These are phyloP conservation scores for Enteromius trimaculatus DNA, from an alignment of 2,797 vertebrate species.

Conservation along the genomic window DNA sequence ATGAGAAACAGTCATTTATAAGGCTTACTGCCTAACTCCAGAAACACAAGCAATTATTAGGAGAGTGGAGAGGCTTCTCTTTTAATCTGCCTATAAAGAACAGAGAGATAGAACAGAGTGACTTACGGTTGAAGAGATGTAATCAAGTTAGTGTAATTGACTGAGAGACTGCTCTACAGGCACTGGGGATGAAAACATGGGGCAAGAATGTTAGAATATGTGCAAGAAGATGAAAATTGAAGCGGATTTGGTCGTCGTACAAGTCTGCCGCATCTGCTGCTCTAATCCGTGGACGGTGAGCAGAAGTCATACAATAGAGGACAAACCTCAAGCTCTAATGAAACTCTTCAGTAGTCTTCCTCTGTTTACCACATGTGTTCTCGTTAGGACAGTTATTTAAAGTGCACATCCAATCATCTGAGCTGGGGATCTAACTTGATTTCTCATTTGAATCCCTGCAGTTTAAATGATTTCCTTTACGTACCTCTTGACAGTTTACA, in stretches of 20 bases:
- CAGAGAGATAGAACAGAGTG: slow-evolving; percentile 14
- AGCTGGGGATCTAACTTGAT: background rate
- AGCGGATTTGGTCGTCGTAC: background rate
- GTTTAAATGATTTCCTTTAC: background rate
- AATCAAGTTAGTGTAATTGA: slow-evolving; percentile 44
- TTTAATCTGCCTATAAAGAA: slow-evolving; percentile 46
- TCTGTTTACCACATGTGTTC: background rate
- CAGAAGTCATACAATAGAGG: slow-evolving; percentile 9
- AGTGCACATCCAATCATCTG: background rate
- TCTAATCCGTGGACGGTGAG: slow-evolving; percentile 1
- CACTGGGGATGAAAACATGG: slow-evolving; percentile 5
- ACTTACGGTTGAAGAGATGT: slow-evolving; percentile 45
- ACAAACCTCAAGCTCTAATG: background rate
- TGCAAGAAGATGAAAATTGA: background rate
- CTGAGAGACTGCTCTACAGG: slow-evolving; percentile 36
- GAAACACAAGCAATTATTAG: slow-evolving; percentile 52
- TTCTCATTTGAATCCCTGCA: background rate
- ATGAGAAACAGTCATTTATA: slow-evolving; percentile 36
- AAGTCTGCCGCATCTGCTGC: slow-evolving; percentile 7
- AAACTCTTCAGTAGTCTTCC: background rate
- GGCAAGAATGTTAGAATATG: slow-evolving; percentile 33
- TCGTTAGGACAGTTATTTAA: background rate
- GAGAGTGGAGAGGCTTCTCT: slow-evolving; percentile 14
- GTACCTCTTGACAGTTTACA: background rate
- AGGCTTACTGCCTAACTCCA: slow-evolving; percentile 34